A percentile compares a stretch with the other conserved stretches of the same genome.
Evolutionary conservation across 1,140 invertebrate genomes (phyloP).

Genomic region (Drosophila kanapiae): DNA sequence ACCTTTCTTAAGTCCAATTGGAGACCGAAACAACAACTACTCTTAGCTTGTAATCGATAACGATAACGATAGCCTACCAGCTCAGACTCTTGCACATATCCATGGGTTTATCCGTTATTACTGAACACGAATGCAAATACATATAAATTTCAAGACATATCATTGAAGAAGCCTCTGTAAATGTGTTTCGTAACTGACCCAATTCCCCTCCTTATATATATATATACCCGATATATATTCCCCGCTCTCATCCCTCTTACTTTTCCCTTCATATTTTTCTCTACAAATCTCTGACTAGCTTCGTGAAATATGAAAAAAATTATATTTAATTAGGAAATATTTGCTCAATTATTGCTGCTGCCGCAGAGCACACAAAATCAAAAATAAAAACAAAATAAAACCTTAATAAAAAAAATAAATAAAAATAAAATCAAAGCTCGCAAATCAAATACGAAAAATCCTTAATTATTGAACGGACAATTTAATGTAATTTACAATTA

Average conservation of each 20-base stretch:
- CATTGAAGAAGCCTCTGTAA: slow-evolving; percentile 66
- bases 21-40: slow-evolving; percentile 17
- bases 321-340: slow-evolving; percentile 61
- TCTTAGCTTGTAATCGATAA: slow-evolving; percentile 34
- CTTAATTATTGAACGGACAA: slow-evolving; percentile 48
- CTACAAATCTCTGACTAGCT: slow-evolving; percentile 10
- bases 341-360: slow-evolving; percentile 56
- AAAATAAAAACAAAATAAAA: slow-evolving; percentile 35
- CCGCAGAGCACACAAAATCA: slow-evolving; percentile 32
- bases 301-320: slow-evolving; percentile 26
- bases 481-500: slow-evolving; percentile 51
- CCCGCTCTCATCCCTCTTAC: neutral
- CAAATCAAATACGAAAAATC: slow-evolving; percentile 41
- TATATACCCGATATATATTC: neutral
- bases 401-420: slow-evolving; percentile 30
- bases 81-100: slow-evolving; percentile 24
- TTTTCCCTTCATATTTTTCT: neutral
- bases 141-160: slow-evolving; percentile 63
- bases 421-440: slow-evolving; percentile 18
- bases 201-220: slow-evolving; percentile 19
- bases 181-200: slow-evolving; percentile 33
- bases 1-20: slow-evolving; percentile 24
- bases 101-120: slow-evolving; percentile 5
- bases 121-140: slow-evolving; percentile 9
- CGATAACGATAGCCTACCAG: slow-evolving; percentile 31